Percentiles rank a stretch among this genome's conserved stretches.
These are phyloP conservation scores for Sebastes jordani DNA, from an alignment of 2,797 vertebrate species.

Conservation along the genomic window DNA sequence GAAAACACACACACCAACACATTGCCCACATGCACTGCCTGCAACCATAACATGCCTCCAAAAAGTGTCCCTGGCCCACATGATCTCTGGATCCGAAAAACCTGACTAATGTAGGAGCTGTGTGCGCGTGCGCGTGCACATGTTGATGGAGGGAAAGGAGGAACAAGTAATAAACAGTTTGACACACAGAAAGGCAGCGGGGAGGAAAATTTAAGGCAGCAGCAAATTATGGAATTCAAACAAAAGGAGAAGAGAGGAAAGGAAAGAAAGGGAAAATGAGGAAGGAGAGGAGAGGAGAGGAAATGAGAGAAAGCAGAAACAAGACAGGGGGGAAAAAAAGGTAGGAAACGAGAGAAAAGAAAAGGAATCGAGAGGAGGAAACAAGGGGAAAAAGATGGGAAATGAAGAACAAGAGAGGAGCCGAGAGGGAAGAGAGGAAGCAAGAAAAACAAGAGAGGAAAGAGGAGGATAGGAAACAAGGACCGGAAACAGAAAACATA, in stretches of 20 bases:
- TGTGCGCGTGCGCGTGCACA: background rate
- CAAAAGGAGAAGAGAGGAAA: background rate
- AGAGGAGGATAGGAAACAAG: background rate
- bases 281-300: background rate
- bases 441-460: background rate
- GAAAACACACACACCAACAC: background rate
- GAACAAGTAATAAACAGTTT: background rate
- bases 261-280: background rate
- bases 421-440: background rate
- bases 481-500: conserved; percentile 9
- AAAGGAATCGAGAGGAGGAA: background rate
- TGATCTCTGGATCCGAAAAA: conserved; percentile 35
- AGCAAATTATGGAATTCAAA: background rate
- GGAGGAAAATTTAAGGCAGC: background rate
- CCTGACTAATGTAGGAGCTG: conserved; percentile 27
- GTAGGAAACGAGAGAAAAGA: background rate
- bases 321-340: background rate
- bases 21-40: conserved; percentile 56
- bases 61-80: conserved; percentile 41
- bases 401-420: background rate
- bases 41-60: conserved; percentile 57
- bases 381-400: background rate
- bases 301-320: background rate
- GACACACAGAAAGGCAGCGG: background rate
- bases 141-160: background rate